These are phyloP conservation scores for Pituophis catenifer DNA, from an alignment of 2,113 vertebrate species.

Conservation along the genomic window DNA sequence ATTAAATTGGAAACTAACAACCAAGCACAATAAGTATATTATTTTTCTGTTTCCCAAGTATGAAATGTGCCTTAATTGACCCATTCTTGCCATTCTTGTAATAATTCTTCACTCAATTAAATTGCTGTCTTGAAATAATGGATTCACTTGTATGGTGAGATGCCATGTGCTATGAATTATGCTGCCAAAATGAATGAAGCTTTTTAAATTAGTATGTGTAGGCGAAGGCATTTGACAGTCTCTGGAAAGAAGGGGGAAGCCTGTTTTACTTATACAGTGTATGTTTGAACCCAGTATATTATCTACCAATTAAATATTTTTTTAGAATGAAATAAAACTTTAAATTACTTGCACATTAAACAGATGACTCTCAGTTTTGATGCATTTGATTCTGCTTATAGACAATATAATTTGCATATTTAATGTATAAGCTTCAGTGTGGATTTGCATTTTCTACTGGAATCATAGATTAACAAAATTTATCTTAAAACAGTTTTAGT, in stretches of 20 bases:
- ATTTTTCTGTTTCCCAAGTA: not conserved
- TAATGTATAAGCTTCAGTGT: constrained; percentile 32
- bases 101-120: not conserved
- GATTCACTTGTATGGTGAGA: not conserved
- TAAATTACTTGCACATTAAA: constrained; percentile 1
- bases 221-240: not conserved
- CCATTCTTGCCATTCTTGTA: not conserved
- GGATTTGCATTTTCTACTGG: constrained; percentile 50
- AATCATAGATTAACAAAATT: constrained; percentile 54
- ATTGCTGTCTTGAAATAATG: constrained; percentile 1
- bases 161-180: constrained; percentile 13
- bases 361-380: not conserved
- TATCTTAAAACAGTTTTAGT: constrained; percentile 47
- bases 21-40: not conserved
- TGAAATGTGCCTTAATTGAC: not conserved
- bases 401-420: constrained; percentile 23
- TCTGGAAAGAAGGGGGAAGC: not conserved
- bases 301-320: not conserved
- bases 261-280: not conserved
- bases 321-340: constrained; percentile 10
- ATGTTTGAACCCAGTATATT: not conserved
- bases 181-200: constrained; percentile 1
- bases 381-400: constrained; percentile 11
- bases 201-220: not conserved
- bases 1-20: not conserved